Base-by-base conservation (phyloP, 1,140 invertebrate species). In the Paraescarpia echinospica region DNA sequence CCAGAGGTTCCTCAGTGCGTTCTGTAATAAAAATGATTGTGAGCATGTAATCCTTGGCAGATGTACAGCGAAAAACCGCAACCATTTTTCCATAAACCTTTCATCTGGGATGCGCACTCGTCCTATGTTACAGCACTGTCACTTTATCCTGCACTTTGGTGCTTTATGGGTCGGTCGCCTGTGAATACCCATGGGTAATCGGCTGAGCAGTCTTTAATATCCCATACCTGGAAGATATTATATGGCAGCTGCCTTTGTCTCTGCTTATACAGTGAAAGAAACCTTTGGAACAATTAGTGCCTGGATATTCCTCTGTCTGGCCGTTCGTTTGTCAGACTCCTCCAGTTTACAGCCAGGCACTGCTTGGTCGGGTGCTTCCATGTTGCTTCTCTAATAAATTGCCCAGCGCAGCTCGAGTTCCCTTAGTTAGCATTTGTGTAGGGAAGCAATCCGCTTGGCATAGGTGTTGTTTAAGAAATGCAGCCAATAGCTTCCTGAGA, bases 211-310 rank as follows among this genome's bases (percentile, higher is more conserved):
- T 77, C 59, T 77, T 77, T 77, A 77, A 77, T 27, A 77, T 77
- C 59, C 59, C 0, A 77, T 18, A 77, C 59, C 59, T 77, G 59
- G 59, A 4, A 4, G 59, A 77, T 77, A 77, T 77, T 77, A 77
- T 77, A 77, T 77, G 22, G 59, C 59, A 77, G 59, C 59, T 77
- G 59, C 59, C 59, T 77, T 77, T 2, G 2, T 27, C 59, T 27
- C 14, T 77, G 59, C 59, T 77, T 77, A 22, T 77, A 27, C 22
- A 27, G 59, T 77, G 59, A 18, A 77, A 77, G 59, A 27, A 77
- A 77, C 59, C 59, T 77, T 77, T 77, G 59, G 59, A 77, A 77
- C 59, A 77, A 77, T 77, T 77, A 77, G 59, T 77, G 59, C 59
- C 59, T 77, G 59, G 59, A 77, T 77, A 77, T 77, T 77, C 59